Evolutionary conservation across 2,888 invertebrate species (phyloP).

Genomic region (Psylliodes chrysocephalus): DNA sequence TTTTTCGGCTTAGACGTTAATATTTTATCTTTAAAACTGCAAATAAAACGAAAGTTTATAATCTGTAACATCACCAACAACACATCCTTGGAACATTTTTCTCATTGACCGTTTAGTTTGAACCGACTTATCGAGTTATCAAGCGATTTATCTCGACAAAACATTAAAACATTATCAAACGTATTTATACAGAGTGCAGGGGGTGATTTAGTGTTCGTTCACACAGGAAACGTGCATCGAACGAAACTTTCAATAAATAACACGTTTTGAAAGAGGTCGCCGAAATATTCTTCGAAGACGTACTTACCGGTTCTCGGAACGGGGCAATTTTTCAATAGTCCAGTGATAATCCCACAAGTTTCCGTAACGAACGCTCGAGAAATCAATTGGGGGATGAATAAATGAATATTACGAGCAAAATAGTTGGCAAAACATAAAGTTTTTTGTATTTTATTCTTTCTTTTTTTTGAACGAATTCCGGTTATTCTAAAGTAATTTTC

Average conservation of each 20-base stretch:
- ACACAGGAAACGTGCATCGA: slow-evolving; percentile 42
- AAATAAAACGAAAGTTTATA: no score
- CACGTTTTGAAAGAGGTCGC: slow-evolving; percentile 33
- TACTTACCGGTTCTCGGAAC: slow-evolving; percentile 43
- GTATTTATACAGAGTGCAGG: slow-evolving; percentile 33
- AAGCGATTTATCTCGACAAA: slow-evolving; percentile 8
- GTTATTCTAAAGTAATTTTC: no score
- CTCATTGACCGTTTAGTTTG: not conserved
- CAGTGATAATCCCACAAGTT: not conserved
- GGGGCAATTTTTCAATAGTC: slow-evolving; percentile 41
- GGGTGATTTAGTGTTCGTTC: slow-evolving; percentile 40
- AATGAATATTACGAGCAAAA: no score
- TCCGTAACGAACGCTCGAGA: not conserved
- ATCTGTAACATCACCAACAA: no score
- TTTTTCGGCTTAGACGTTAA: no score
- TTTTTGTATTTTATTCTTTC: no score
- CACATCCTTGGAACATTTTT: no score
- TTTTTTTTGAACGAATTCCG: no score
- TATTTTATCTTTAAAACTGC: no score
- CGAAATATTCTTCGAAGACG: slow-evolving; percentile 43
- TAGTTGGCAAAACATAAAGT: no score
- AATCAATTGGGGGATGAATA: no score
- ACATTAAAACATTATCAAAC: slow-evolving; percentile 23
- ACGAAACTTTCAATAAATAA: slow-evolving; percentile 41
- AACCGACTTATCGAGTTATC: not conserved